Evolutionary conservation across 1,140 invertebrate genomes (phyloP), one percentile per base, ranked within the genome.

Genomic region (Ceratosolen fusciceps): DNA sequence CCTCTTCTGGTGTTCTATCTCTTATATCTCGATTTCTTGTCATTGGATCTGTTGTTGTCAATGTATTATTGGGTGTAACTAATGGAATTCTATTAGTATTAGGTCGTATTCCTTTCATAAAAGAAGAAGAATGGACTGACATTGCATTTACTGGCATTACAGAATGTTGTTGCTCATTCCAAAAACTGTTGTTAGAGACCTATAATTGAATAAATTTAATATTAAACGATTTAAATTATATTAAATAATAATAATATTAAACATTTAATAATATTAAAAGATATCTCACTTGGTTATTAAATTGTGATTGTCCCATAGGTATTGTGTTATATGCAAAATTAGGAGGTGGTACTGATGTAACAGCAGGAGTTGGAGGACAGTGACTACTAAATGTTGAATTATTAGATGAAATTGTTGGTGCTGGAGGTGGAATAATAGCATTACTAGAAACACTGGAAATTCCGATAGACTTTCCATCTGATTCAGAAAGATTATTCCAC

Each of bases 391-490:
- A 89, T 82, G 86, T 84, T 82, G 88, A 52, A 67, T 82, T 83
- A 56, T 86, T 84, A 37, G 89, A 86, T 79, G 90, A 87, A 81
- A 89, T 88, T 62, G 83, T 86, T 26, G 90, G 87, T 60, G 88
- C 89, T 74, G 91, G 89, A 34, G 90, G 87, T 79, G 89, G 86
- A 74, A 87, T 74, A 52, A 80, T 34, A 7, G 37, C 9, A 73
- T 76, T 77, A 19, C 14, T 84, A 7, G 88, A 85, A 43, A 88
- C 75, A 49, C 84, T 82, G 58, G 90, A 84, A 70, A 89, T 84
- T 77, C 89, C 90, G 84, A 86, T 86, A 75, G 86, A 88, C 90
- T 87, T 89, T 82, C 90, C 90, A 87, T 90, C 87, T 26, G 86
- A 82, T 71, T 86, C 88, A 52, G 88, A 86, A 10, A 88, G 86